A percentile compares a stretch with the other conserved stretches of the same genome.
phyloP scores from a whole-genome alignment of 1,140 invertebrate genomes.

The fruit fly (Drosophila melanogaster) region DNA sequence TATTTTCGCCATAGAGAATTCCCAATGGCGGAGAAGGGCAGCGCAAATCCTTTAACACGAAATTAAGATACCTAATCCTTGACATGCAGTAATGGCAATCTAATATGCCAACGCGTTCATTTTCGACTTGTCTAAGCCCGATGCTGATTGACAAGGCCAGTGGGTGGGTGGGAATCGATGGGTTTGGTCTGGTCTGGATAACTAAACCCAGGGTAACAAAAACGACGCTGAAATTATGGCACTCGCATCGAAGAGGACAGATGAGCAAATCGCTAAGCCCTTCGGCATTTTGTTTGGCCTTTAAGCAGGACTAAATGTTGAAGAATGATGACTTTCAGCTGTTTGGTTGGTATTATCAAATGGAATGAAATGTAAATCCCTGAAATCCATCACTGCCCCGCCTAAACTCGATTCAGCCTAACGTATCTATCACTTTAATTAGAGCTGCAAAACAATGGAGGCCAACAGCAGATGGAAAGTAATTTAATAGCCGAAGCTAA shows the following conservation, averaged over 20 bases:
- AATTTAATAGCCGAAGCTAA: conserved; percentile 28
- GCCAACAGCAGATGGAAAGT: conserved; percentile 50
- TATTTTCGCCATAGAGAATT: conserved; percentile 1
- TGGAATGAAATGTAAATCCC: conserved; percentile 54
- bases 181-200: background rate
- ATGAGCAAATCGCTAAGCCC: conserved; percentile 52
- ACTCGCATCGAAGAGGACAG: conserved; percentile 22
- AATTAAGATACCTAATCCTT: conserved; percentile 80
- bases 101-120: conserved; percentile 82
- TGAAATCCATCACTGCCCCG: conserved; percentile 21
- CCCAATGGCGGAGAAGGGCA: conserved; percentile 33
- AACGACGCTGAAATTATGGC: conserved; percentile 49
- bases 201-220: conserved; percentile 6
- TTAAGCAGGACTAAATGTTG: conserved; percentile 35
- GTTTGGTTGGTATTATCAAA: conserved; percentile 52
- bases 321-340: conserved; percentile 62
- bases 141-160: conserved; percentile 65
- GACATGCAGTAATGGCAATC: conserved; percentile 82
- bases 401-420: background rate
- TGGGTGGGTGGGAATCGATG: conserved; percentile 20
- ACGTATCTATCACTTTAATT: conserved; percentile 79
- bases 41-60: conserved; percentile 81
- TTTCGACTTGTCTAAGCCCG: conserved; percentile 64
- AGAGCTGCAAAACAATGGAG: conserved; percentile 49
- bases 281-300: conserved; percentile 56